Conservation (phyloP, 1,140 invertebrate genomes). For the Oedothorax gibbosus region DNA sequence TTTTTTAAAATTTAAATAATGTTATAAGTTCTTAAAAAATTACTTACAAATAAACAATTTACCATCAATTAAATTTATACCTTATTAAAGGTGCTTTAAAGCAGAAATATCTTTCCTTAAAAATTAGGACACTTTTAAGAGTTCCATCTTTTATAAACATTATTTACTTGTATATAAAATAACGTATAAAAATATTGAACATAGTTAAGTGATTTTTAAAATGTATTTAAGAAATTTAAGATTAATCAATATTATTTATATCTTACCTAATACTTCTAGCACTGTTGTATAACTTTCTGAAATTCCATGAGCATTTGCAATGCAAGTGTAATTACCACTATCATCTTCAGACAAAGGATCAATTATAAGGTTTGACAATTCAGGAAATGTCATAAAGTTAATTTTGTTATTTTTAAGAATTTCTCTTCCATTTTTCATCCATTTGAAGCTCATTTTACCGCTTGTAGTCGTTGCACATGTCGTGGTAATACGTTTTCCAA, state of each 20-base stretch:
- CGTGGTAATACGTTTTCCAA: conserved; percentile 46
- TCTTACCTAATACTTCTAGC: conserved; percentile 43
- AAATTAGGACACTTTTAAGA: no score
- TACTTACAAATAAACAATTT: no score
- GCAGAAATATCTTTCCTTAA: no score
- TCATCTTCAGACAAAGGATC: conserved; percentile 32
- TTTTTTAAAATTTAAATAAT: no score
- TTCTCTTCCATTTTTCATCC: conserved; percentile 54
- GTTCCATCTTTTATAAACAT: no score
- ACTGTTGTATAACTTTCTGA: conserved; percentile 21
- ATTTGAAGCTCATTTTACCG: conserved; percentile 43
- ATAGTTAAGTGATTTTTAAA: no score
- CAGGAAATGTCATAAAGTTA: conserved; percentile 17
- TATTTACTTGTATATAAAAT: no score
- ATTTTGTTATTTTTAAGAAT: conserved; percentile 1
- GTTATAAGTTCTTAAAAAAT: no score
- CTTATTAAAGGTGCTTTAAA: no score
- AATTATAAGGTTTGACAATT: conserved; percentile 30
- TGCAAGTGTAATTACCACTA: conserved; percentile 53
- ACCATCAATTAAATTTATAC: no score
- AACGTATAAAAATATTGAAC: no score
- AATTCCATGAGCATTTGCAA: not conserved
- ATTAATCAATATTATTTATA: not conserved
- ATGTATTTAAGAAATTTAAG: no score
- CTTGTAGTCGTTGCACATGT: conserved; percentile 34